Conservation (phyloP, 2,797 vertebrate genomes). For the Galaxias olidus region DNA sequence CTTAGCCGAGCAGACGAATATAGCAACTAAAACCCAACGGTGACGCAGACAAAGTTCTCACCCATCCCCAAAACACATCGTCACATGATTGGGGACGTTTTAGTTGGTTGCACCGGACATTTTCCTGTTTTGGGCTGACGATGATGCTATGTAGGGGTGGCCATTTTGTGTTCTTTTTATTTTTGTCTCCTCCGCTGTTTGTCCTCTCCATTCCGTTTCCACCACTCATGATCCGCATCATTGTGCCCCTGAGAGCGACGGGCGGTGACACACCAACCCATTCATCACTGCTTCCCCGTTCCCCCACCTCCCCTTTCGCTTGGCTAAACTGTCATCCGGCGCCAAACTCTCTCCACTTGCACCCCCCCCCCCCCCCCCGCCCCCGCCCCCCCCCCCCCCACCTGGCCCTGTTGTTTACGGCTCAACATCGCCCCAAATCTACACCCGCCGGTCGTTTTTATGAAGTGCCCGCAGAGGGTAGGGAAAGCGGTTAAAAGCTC, state of each 20-base stretch:
- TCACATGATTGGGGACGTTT: constrained; percentile 42
- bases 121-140: constrained; percentile 38
- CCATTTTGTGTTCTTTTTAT: constrained; percentile 49
- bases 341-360: constrained; percentile 76
- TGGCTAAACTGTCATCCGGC: constrained; percentile 77
- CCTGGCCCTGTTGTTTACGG: constrained; percentile 79
- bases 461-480: constrained; percentile 76
- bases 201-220: constrained; percentile 43
- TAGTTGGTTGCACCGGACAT: constrained; percentile 49
- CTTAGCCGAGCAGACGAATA: constrained; percentile 36
- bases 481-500: constrained; percentile 65
- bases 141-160: constrained; percentile 56
- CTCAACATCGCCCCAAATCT: constrained; percentile 74
- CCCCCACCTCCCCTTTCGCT: constrained; percentile 59
- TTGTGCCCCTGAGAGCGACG: constrained; percentile 67
- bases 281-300: constrained; percentile 59
- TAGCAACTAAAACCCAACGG: constrained; percentile 41
- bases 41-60: constrained; percentile 31
- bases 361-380: constrained; percentile 58
- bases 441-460: constrained; percentile 74
- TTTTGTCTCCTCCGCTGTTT: too few species aligned
- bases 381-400: too few species aligned
- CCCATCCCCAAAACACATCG: constrained; percentile 20
- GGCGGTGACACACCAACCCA: constrained; percentile 77
- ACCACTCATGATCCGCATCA: constrained; percentile 71